A percentile compares a stretch with the other conserved stretches of the same genome.
Conservation (phyloP, 2,113 vertebrate genomes). For the Cynopterus brachyotis region DNA sequence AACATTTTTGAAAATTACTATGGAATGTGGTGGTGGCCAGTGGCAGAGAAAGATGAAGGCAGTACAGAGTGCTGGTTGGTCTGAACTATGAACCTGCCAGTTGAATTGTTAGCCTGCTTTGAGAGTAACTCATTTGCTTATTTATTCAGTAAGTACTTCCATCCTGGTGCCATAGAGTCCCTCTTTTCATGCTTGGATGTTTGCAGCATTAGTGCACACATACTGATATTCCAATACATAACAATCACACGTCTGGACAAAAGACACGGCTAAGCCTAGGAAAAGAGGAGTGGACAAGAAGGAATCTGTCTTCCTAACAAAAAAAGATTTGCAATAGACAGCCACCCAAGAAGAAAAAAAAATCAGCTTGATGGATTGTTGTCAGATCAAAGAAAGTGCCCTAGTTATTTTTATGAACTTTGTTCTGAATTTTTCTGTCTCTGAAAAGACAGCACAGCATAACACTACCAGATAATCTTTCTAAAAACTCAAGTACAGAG, state of each 20-base stretch:
- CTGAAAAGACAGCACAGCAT: constrained; percentile 44
- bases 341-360: constrained; percentile 40
- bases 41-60: constrained; percentile 34
- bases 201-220: not conserved
- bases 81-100: not conserved
- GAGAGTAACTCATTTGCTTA: not conserved
- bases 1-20: constrained; percentile 61
- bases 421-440: constrained; percentile 50
- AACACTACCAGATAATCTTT: constrained; percentile 58
- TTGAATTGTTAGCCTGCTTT: not conserved
- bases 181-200: not conserved
- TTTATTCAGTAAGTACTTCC: constrained; percentile 11
- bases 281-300: not conserved
- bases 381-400: constrained; percentile 61
- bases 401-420: constrained; percentile 55
- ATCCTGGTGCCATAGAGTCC: not conserved
- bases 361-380: constrained; percentile 45
- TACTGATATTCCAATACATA: not conserved
- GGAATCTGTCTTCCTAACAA: constrained; percentile 26
- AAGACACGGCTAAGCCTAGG: not conserved
- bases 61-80: not conserved
- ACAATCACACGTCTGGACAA: not conserved
- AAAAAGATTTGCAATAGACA: constrained; percentile 3
- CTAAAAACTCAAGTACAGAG: constrained; percentile 49
- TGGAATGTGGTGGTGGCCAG: constrained; percentile 6